A percentile compares a stretch with the other conserved stretches of the same genome.
These are phyloP conservation scores for Stegophylla sp. DNA, from an alignment of 2,888 invertebrate species.

Conservation along the genomic window DNA sequence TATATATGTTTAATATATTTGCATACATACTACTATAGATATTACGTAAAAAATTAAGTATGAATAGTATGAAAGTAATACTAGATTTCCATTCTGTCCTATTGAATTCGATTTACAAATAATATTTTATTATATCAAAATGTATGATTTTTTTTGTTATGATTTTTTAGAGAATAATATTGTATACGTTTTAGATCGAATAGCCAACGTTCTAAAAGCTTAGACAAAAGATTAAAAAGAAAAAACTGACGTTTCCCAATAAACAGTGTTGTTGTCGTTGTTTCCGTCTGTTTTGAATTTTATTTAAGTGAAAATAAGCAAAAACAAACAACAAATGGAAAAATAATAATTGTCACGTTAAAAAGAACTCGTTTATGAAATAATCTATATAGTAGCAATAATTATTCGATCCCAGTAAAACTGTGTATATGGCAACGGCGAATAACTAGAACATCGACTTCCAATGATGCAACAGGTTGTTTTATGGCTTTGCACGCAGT, in stretches of 20 bases:
- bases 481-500: conserved; percentile 16
- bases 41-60: no score
- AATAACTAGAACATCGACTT: conserved; percentile 49
- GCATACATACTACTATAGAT: no score
- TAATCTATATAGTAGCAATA: conserved; percentile 11
- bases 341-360: conserved; percentile 40
- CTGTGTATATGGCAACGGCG: conserved; percentile 6
- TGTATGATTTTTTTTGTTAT: no score
- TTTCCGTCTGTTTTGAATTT: conserved; percentile 13
- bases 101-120: no score
- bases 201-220: no score
- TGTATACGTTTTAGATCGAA: no score
- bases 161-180: no score
- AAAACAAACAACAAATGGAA: conserved; percentile 18
- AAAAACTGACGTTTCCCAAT: conserved; percentile 1
- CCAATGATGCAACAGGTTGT: conserved; percentile 32
- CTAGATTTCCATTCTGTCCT: no score
- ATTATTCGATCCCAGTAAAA: conserved; percentile 43
- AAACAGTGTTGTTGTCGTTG: background rate
- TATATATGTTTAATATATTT: no score
- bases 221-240: no score
- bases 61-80: no score
- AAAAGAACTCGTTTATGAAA: conserved; percentile 40
- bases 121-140: no score
- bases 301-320: conserved; percentile 30